These are phyloP conservation scores for Platerodrilus igneus DNA, from an alignment of 2,888 invertebrate genomes.

Conservation along the genomic window DNA sequence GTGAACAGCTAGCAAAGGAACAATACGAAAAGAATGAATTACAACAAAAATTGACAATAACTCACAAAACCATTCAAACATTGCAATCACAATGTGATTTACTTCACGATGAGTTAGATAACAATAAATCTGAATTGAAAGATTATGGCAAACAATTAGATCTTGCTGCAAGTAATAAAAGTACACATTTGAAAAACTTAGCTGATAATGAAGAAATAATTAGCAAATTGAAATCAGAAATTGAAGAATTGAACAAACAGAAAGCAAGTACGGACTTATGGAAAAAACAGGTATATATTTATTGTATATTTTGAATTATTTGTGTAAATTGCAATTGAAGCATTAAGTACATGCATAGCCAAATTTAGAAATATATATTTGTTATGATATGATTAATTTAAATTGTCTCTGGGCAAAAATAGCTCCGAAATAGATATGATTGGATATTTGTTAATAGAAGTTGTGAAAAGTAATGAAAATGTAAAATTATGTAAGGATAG, in stretches of 20 bases:
- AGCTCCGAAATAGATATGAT: too few species aligned
- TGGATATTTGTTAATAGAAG: too few species aligned
- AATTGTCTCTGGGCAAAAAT: too few species aligned
- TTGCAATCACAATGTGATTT: slow-evolving; percentile 41
- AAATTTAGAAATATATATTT: too few species aligned
- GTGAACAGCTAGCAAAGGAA: slow-evolving; percentile 54
- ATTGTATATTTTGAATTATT: too few species aligned
- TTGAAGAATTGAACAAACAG: slow-evolving; percentile 38
- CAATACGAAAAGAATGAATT: slow-evolving; percentile 59
- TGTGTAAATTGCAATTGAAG: too few species aligned
- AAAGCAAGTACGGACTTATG: slow-evolving; percentile 40
- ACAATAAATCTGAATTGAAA: slow-evolving; percentile 40
- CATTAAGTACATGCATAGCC: too few species aligned
- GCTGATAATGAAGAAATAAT: slow-evolving; percentile 39
- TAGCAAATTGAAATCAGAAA: slow-evolving; percentile 32
- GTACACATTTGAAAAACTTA: slow-evolving; percentile 37
- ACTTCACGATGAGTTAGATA: slow-evolving; percentile 45
- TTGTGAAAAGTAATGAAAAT: too few species aligned
- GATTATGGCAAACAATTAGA: slow-evolving; percentile 36
- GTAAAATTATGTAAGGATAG: too few species aligned
- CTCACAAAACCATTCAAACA: slow-evolving; percentile 38
- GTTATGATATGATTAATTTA: too few species aligned
- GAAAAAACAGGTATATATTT: slow-evolving; percentile 48
- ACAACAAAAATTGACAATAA: slow-evolving; percentile 51
- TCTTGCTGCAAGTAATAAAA: slow-evolving; percentile 35